Base-by-base conservation (phyloP, 1,140 invertebrate species). In the Delia radicum region DNA sequence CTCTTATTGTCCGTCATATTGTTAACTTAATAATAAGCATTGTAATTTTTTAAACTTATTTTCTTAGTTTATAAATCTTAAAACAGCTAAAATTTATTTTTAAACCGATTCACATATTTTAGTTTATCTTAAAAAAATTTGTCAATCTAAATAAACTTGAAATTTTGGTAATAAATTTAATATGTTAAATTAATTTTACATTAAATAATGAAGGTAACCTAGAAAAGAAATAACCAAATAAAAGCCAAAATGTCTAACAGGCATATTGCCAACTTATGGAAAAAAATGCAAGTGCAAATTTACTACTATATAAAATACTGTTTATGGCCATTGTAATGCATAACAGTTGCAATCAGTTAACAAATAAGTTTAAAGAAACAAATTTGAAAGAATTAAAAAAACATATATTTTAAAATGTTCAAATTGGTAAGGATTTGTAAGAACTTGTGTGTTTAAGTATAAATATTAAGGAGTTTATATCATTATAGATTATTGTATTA, bases 271-370 rank as follows among this genome's bases (percentile, higher is more conserved):
- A 69, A 69, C 29, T 33, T 42, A 33, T 55, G 48, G n/a, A 55
- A 55, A 21, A 8, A 8, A 55, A 21, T 55, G 15, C 48, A 24
- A n/a, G n/a, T n/a, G n/a, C n/a, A n/a, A n/a, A n/a, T 21, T 55
- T 55, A 21, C 48, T 10, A 24, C 3, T 65, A 33, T 69, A 69
- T 69, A 69, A 69, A 69, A 33, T 69, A 21, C 65, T 21, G 31
- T 21, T 37, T 69, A 33, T 33, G 65, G n/a, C 12, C 29, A 69
- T 33, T 69, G 33, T 21, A 21, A 69, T 69, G n/a, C 65, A 69
- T 33, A 69, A 69, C 65, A 24, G 7, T 69, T 69, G 13, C 65
- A 69, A 69, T 69, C 65, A 69, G 65, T 69, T 69, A 69, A 69
- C 65, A 5, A 69, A 33, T 29, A 69, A 69, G 29, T 33, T 1